phyloP scores from a whole-genome alignment of 2,888 invertebrate species.

The Sussaba pulchella region DNA sequence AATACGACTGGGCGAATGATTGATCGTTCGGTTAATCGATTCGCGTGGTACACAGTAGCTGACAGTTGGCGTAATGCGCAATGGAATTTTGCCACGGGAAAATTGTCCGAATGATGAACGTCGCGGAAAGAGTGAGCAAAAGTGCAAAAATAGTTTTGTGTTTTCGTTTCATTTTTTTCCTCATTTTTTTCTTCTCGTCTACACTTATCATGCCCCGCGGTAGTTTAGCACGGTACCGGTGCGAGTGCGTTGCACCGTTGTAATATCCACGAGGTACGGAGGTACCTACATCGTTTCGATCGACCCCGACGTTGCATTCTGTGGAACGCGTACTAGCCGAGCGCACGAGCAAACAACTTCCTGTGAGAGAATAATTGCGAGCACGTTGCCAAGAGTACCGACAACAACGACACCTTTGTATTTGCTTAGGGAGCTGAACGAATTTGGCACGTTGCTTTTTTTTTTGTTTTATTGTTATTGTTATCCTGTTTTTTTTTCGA shows the following conservation, averaged over 20 bases:
- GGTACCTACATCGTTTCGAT: constrained; percentile 12
- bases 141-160: too few relatives aligned
- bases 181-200: not conserved
- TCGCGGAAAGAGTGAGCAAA: not conserved
- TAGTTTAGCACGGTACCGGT: constrained; percentile 11
- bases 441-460: constrained; percentile 58
- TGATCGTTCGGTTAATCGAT: constrained; percentile 51
- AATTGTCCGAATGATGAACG: constrained; percentile 11
- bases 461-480: not conserved
- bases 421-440: constrained; percentile 77
- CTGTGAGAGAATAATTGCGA: constrained; percentile 63
- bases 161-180: too few relatives aligned
- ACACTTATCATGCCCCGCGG: constrained; percentile 13
- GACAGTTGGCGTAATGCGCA: constrained; percentile 18
- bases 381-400: constrained; percentile 58
- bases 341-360: constrained; percentile 66
- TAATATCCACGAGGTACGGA: constrained; percentile 22
- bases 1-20: constrained; percentile 45
- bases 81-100: not conserved
- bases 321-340: constrained; percentile 45
- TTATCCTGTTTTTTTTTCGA: too few relatives aligned
- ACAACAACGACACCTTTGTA: constrained; percentile 74
- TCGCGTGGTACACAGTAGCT: constrained; percentile 30
- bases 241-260: constrained; percentile 29
- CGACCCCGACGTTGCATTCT: constrained; percentile 6